Base-by-base conservation (phyloP, 2,888 invertebrate species). In the Aleiodes alternator region DNA sequence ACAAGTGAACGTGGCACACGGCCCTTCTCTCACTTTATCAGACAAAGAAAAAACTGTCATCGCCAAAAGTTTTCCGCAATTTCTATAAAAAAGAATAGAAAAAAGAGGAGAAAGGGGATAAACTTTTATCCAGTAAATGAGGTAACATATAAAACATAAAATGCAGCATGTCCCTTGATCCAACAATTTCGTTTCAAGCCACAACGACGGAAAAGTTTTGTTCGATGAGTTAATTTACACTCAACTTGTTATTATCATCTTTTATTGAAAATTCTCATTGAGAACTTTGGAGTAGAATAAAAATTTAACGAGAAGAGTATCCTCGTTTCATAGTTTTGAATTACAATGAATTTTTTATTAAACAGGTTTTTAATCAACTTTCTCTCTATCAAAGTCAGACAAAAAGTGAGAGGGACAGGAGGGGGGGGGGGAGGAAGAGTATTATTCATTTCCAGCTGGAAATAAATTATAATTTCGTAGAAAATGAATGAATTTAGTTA, bases 201-300 rank as follows among this genome's bases (percentile, higher is more conserved):
- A 12, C 43, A 11, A 34, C 29, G 72, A 61, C 34, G 51, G n/a
- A 57, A 78, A 76, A 75, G 72, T 78, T 75, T 9, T 43, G 43
- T 73, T 61, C 68, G 68, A 75, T 71, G 71, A 72, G 71, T 78
- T 78, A 75, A 78, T 78, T 78, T 68, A 73, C 75, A 77, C 75
- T 69, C 61, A 69, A 68, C 69, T 77, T 71, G 73, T 69, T 74
- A 80, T 79, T 79, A 79, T 79, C 79, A 76, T 81, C 79, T 70
- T 78, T 80, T 80, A 82, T 82, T 82, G 80, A 80, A 78, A 78
- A 79, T 74, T 78, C 76, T 76, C 78, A 43, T 23, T 43, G 53
- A 73, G 79, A 43, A 43, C 43, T 4, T 23, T 43, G 43, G 11
- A 16, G 16, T 14, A n/a, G 64, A 43, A 64, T 61, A 6, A 14